Percentiles rank a stretch among this genome's conserved stretches.
These are phyloP conservation scores for Indicator indicator DNA, from an alignment of 2,113 vertebrate species.

Conservation along the genomic window DNA sequence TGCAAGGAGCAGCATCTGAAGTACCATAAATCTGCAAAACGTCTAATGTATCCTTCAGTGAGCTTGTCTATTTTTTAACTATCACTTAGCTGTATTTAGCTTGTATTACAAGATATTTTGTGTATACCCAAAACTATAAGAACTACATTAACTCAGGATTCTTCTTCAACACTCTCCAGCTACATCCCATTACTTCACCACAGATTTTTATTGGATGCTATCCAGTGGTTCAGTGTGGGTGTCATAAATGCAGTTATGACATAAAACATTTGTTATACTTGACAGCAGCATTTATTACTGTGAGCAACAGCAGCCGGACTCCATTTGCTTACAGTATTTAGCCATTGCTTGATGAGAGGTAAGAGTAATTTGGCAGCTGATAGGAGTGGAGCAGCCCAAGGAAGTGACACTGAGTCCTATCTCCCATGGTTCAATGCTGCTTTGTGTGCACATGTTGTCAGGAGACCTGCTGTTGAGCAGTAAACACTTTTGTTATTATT, in stretches of 20 bases:
- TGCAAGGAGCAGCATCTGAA: slow-evolving; percentile 1
- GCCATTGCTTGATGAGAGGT: neutral
- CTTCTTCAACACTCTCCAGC: neutral
- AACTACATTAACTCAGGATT: neutral
- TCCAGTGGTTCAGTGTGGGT: slow-evolving; percentile 10
- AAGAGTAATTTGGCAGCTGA: neutral
- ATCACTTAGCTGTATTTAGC: neutral
- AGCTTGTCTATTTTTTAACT: slow-evolving; percentile 16
- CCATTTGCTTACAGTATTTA: neutral
- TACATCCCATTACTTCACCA: slow-evolving; percentile 10
- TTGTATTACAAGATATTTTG: slow-evolving; percentile 2
- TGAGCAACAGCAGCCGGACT: slow-evolving; percentile 32
- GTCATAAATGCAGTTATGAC: neutral
- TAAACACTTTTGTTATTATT: neutral
- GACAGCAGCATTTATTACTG: neutral
- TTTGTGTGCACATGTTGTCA: neutral
- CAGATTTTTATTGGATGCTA: neutral
- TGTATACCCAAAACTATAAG: neutral
- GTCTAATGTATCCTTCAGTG: neutral
- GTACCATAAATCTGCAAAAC: slow-evolving; percentile 36
- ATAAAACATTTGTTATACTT: neutral
- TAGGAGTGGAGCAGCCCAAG: neutral
- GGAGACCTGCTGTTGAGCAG: neutral
- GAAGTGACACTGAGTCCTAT: neutral
- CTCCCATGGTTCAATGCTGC: neutral